Evolutionary conservation across 2,888 invertebrate species (phyloP).

Genomic region (Macroteleia sp.): DNA sequence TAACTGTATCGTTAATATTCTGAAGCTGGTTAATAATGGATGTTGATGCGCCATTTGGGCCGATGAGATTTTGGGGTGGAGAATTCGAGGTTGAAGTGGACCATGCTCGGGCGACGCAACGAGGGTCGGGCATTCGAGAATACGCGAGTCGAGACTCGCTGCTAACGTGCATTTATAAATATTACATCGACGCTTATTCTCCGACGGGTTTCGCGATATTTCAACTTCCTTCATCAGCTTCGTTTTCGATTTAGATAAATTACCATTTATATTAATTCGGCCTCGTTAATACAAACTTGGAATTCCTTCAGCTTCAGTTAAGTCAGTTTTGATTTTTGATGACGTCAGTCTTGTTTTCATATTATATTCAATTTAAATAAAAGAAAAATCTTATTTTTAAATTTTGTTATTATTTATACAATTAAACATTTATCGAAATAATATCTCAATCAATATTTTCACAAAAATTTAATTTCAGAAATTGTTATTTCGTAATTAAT

Average conservation of each 20-base stretch:
- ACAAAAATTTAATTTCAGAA: too few species aligned
- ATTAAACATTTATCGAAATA: too few species aligned
- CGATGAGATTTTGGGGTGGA: conserved; percentile 82
- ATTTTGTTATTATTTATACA: too few species aligned
- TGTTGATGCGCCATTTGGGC: conserved; percentile 84
- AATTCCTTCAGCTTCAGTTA: conserved; percentile 22
- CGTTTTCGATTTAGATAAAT: conserved; percentile 60
- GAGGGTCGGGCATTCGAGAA: conserved; percentile 68
- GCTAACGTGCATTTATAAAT: conserved; percentile 79
- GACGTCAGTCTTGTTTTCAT: neutral
- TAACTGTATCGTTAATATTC: conserved; percentile 84
- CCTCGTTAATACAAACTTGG: conserved; percentile 31
- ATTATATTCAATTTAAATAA: neutral
- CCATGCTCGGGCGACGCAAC: conserved; percentile 68
- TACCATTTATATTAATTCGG: conserved; percentile 61
- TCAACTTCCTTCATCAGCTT: conserved; percentile 66
- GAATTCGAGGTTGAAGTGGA: conserved; percentile 80
- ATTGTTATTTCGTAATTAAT: too few species aligned
- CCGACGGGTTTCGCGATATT: conserved; percentile 64
- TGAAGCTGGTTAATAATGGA: conserved; percentile 82
- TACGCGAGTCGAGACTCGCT: conserved; percentile 69
- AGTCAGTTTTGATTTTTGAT: conserved; percentile 39
- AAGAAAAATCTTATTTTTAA: too few species aligned
- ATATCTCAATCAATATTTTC: too few species aligned
- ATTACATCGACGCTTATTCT: conserved; percentile 74